These are phyloP conservation scores for Salvelinus alpinus DNA, from an alignment of 2,113 vertebrate species.

Conservation along the genomic window DNA sequence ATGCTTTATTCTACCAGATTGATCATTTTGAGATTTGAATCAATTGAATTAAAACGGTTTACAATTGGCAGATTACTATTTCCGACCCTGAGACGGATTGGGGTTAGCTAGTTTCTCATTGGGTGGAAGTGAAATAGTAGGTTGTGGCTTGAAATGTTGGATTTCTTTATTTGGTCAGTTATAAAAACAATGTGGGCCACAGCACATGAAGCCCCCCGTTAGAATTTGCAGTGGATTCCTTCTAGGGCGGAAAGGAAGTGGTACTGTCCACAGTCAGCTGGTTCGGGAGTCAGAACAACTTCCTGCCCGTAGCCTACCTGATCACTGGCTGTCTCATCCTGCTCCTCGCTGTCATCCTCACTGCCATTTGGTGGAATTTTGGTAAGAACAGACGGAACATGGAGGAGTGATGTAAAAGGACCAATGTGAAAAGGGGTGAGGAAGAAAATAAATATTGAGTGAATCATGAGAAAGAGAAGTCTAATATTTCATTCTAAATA, in stretches of 20 bases:
- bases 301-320: conserved; percentile 84
- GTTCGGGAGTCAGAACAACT: conserved; percentile 83
- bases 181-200: too few relatives aligned
- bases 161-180: too few relatives aligned
- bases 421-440: not conserved
- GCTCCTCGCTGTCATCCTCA: conserved; percentile 64
- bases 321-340: conserved; percentile 77
- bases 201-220: not conserved
- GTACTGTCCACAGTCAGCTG: conserved; percentile 85
- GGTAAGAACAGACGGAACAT: conserved; percentile 71
- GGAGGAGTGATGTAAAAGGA: conserved; percentile 49
- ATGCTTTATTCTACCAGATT: not conserved
- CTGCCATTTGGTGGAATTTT: conserved; percentile 75
- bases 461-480: not conserved
- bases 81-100: too few relatives aligned
- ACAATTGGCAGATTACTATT: too few relatives aligned
- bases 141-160: too few relatives aligned
- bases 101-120: too few relatives aligned
- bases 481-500: not conserved
- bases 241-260: conserved; percentile 82
- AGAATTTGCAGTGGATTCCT: conserved; percentile 85
- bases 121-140: too few relatives aligned
- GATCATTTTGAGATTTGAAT: not conserved
- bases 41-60: too few relatives aligned
- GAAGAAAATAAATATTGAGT: not conserved